A percentile compares a stretch with the other conserved stretches of the same genome.
These are phyloP conservation scores for Taxidea taxus DNA, from an alignment of 2,113 vertebrate genomes.

Conservation along the genomic window DNA sequence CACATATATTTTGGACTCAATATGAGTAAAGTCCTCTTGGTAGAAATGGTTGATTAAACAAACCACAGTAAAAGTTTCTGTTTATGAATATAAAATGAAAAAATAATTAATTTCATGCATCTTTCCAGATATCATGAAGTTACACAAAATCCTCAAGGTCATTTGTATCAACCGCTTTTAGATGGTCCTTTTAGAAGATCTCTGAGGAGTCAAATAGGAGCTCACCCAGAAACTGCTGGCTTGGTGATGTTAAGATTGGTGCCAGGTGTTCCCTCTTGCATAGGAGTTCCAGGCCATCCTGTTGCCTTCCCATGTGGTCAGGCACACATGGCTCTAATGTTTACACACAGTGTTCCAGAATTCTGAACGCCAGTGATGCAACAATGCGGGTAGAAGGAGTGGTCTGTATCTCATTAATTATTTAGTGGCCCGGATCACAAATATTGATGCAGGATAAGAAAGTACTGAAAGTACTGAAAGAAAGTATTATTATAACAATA, in stretches of 20 bases:
- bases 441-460: not conserved
- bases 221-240: not conserved
- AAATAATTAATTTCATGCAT: not conserved
- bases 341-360: constrained; percentile 89
- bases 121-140: not conserved
- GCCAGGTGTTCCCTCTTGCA: constrained; percentile 81
- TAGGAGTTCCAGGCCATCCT: constrained; percentile 71
- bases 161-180: not conserved
- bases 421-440: constrained; percentile 56
- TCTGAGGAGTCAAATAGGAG: not conserved
- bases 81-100: not conserved
- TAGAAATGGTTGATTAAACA: not conserved
- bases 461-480: too few relatives aligned
- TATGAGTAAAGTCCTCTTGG: not conserved
- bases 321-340: constrained; percentile 86
- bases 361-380: constrained; percentile 82
- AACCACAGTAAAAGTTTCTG: not conserved
- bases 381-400: constrained; percentile 49
- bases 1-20: not conserved
- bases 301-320: constrained; percentile 79
- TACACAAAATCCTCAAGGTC: not conserved
- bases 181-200: rapidly evolving
- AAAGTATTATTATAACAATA: rapidly evolving
- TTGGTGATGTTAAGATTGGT: constrained; percentile 51
- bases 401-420: constrained; percentile 33